Evolutionary conservation across 2,113 vertebrate species (phyloP).

Genomic region (Osmerus mordax): DNA sequence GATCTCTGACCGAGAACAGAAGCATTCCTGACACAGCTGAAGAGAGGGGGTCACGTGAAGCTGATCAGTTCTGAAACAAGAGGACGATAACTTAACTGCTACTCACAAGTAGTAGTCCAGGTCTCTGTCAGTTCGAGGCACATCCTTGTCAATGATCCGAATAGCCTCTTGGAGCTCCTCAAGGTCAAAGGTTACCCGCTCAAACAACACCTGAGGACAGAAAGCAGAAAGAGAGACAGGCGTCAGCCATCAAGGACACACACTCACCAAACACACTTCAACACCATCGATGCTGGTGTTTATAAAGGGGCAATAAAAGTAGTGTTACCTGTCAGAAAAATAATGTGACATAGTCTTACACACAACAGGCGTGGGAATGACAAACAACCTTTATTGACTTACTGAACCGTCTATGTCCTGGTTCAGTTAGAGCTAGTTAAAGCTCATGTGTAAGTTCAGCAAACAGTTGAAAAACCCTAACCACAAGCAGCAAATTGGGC

Average conservation of each 20-base stretch:
- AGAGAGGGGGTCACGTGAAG: no score
- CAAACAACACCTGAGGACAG: slow-evolving; percentile 64
- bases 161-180: slow-evolving; percentile 71
- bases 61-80: no score
- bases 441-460: slow-evolving; percentile 10
- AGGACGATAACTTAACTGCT: background rate
- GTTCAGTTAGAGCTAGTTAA: background rate
- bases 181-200: slow-evolving; percentile 64
- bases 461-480: background rate
- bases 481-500: background rate
- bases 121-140: slow-evolving; percentile 73
- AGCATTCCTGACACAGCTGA: no score
- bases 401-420: slow-evolving; percentile 20
- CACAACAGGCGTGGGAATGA: slow-evolving; percentile 2
- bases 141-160: slow-evolving; percentile 77
- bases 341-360: no score
- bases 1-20: background rate
- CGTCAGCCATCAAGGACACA: background rate
- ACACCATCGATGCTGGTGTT: no score
- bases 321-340: no score
- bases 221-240: background rate
- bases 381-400: slow-evolving; percentile 12
- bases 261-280: no score
- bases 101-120: slow-evolving; percentile 75
- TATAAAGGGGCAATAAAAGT: no score